Evolutionary conservation across 2,888 invertebrate genomes (phyloP), one percentile per base, ranked within the genome.

Genomic region (Troides aeacus): DNA sequence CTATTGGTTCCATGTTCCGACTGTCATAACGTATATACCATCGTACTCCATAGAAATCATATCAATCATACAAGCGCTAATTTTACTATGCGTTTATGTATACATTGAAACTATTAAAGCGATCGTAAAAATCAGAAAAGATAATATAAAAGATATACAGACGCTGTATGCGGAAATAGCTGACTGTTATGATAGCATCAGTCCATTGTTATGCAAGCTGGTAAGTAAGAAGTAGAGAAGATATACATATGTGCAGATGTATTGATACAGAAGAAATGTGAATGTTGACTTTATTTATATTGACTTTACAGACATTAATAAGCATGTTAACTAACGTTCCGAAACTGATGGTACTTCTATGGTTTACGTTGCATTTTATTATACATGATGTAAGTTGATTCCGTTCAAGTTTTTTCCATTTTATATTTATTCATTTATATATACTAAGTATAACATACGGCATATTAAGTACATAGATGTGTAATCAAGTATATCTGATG

Each of bases 141-240:
- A 21, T 18, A n/a, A 39, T 10, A n/a, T 61, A 39, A 39, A 18
- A 0, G 39, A 61, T 42, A 30, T 61, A n/a, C 39, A 39, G 10
- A 42, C 0, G 10, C 39, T 61, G 8, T 61, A 61, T 39, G 18
- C 61, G 36, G 61, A 61, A 39, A 61, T 61, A 18, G 61, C 61
- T 21, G 61, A 61, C n/a, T 39, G 61, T n/a, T n/a, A 61, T n/a
- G 61, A 61, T n/a, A 61, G 42, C 8, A 61, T 61, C n/a, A 61
- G 39, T 39, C 61, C 61, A 18, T 15, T 61, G n/a, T 39, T n/a
- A 42, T 61, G 39, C 36, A 61, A 61, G 21, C 21, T 61, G 61
- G 61, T 61, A 39, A 42, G 61, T 61, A 30, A 36, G 56, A 21
- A 30, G 30, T n/a, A 18, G 6, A 7, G 53, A 6, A 53, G 6